Conservation (phyloP, 2,888 invertebrate genomes). For the Dolomedes plantarius region DNA sequence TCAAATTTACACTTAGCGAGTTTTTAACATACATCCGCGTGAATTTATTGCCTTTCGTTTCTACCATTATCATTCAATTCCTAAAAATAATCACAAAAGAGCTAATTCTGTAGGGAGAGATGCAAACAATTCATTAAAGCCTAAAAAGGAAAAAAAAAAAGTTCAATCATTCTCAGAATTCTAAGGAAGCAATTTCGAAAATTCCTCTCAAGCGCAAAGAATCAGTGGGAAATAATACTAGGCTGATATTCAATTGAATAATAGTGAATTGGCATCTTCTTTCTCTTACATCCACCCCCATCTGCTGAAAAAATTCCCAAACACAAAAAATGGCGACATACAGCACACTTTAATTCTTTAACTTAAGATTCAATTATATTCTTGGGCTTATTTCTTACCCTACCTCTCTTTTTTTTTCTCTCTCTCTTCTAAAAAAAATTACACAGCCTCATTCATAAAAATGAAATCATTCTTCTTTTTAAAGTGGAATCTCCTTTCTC, state of each 20-base stretch:
- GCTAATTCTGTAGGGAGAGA: not conserved
- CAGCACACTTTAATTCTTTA: slow-evolving; percentile 52
- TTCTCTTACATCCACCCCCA: slow-evolving; percentile 11
- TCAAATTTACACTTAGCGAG: too few species aligned
- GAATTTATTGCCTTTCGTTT: not conserved
- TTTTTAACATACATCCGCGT: not conserved
- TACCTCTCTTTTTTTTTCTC: slow-evolving; percentile 14
- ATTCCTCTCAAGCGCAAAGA: not conserved
- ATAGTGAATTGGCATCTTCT: slow-evolving; percentile 23
- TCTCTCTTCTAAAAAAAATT: slow-evolving; percentile 1
- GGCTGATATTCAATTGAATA: slow-evolving; percentile 34
- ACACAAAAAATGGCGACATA: slow-evolving; percentile 17
- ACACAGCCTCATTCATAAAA: slow-evolving; percentile 54
- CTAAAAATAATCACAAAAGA: not conserved
- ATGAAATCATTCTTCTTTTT: slow-evolving; percentile 57
- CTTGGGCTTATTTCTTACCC: slow-evolving; percentile 43
- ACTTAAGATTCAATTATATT: slow-evolving; percentile 66
- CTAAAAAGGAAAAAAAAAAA: not conserved
- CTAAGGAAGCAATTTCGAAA: not conserved
- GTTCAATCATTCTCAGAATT: not conserved
- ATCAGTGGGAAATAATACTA: not conserved
- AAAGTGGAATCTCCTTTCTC: slow-evolving; percentile 13
- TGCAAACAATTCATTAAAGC: slow-evolving; percentile 5
- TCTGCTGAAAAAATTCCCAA: not conserved
- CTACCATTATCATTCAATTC: not conserved